phyloP scores from a whole-genome alignment of 2,797 vertebrate genomes.

The Myotis pilosus region DNA sequence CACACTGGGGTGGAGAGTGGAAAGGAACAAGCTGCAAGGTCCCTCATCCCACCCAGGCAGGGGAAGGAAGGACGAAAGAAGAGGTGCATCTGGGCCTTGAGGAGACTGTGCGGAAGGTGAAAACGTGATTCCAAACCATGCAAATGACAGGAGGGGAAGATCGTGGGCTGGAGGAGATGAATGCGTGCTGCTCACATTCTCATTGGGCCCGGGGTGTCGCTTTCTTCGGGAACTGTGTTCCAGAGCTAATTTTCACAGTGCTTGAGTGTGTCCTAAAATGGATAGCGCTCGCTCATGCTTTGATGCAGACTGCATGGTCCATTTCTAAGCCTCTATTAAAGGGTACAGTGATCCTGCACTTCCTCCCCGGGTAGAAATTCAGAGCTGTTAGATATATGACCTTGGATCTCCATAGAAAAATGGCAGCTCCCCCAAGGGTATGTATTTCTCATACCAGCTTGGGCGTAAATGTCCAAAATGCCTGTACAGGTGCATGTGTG shows the following conservation, averaged over 20 bases:
- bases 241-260: conserved; percentile 46
- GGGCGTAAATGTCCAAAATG: background rate
- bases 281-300: background rate
- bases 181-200: background rate
- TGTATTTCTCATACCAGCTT: background rate
- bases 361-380: background rate
- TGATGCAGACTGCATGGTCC: background rate
- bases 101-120: background rate
- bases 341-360: background rate
- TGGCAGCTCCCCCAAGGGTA: background rate
- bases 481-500: rapidly evolving
- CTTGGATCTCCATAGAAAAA: background rate
- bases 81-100: background rate
- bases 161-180: background rate
- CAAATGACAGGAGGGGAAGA: background rate
- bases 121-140: background rate
- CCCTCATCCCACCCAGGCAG: background rate
- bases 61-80: background rate
- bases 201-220: background rate
- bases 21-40: background rate
- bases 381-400: background rate
- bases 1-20: rapidly evolving
- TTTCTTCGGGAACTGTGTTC: background rate
- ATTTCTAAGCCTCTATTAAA: conserved; percentile 18
- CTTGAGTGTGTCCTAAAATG: conserved; percentile 38